These are phyloP conservation scores for Marisa cornuarietis DNA, from an alignment of 1,140 invertebrate species.

Conservation along the genomic window DNA sequence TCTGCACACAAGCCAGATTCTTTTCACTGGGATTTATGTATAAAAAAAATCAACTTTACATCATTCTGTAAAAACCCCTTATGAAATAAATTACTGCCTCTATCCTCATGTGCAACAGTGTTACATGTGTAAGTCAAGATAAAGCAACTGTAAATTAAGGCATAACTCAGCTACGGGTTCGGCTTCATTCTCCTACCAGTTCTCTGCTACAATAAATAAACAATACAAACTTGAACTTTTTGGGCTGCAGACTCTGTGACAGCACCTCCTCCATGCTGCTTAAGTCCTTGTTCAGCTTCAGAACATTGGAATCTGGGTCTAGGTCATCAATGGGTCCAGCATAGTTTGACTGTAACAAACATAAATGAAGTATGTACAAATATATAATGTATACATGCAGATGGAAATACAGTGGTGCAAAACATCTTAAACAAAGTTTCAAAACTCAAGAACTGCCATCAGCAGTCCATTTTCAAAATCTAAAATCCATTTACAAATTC, in stretches of 20 bases:
- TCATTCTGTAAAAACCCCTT: too few species aligned
- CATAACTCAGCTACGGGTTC: background rate
- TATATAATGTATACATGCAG: background rate
- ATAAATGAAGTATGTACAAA: background rate
- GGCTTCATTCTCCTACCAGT: background rate
- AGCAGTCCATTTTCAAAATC: background rate
- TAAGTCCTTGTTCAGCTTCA: slow-evolving; percentile 83
- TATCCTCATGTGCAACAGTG: background rate
- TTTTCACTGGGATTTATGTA: too few species aligned
- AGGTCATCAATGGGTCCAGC: slow-evolving; percentile 65
- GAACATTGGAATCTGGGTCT: slow-evolving; percentile 83
- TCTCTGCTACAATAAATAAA: background rate
- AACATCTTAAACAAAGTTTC: background rate
- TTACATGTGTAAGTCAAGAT: background rate
- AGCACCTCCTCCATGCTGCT: slow-evolving; percentile 82
- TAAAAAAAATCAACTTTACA: too few species aligned
- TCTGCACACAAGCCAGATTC: too few species aligned
- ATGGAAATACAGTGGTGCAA: background rate
- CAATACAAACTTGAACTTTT: slow-evolving; percentile 78
- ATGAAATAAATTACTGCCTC: too few species aligned
- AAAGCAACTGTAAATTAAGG: background rate
- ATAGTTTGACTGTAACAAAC: slow-evolving; percentile 60
- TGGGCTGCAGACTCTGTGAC: slow-evolving; percentile 76
- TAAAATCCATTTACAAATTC: background rate
- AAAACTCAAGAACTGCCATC: background rate